Base-by-base conservation (phyloP, 2,888 invertebrate species). In the Maniola hyperantus region DNA sequence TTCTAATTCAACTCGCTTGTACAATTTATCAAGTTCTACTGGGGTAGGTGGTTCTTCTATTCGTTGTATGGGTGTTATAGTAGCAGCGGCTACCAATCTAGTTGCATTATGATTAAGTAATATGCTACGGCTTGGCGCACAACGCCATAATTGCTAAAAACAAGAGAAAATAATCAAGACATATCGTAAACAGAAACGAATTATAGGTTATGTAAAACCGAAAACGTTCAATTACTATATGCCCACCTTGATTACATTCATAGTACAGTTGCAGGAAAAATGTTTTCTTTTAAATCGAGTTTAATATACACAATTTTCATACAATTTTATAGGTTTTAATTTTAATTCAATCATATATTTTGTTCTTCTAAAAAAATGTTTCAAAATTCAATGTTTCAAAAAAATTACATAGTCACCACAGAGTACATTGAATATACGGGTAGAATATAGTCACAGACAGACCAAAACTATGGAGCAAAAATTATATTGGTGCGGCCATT, bases 1-100 rank as follows among this genome's bases (percentile, higher is more conserved):
- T 91, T 99, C 98, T 67, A 99, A 82, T 83, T 97, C 96, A 8
- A 99, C 90, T 76, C 94, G 94, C 85, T 96, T 96, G 79, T 95
- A 98, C 48, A 99, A 91, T 84, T 96, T 97, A 79, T 97, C 97
- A 7, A 92, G 81, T 81, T 94, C 94, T 7, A 85, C 68, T 0
- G 75, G n/a, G 42, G 73, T 50, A 8, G 90, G 78, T 50, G 71
- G 68, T 15, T 66, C 59, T 55, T 79, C 82, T 6, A 81, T 72
- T 0, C 80, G 76, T 65, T 82, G 83, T 65, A 78, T 71, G 1
- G 84, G 78, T 46, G 77, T 68, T 4, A 79, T 75, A 18, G 82
- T 71, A 4, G 78, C 76, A 1, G 80, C 70, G 0, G 85, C 79
- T 46, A 87, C 72, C 34, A 80, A 78, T 34, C 85, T 80, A 11